Evolutionary conservation across 2,888 invertebrate species (phyloP), one percentile per base, ranked within the genome.

Genomic region (Mythimna pallens): DNA sequence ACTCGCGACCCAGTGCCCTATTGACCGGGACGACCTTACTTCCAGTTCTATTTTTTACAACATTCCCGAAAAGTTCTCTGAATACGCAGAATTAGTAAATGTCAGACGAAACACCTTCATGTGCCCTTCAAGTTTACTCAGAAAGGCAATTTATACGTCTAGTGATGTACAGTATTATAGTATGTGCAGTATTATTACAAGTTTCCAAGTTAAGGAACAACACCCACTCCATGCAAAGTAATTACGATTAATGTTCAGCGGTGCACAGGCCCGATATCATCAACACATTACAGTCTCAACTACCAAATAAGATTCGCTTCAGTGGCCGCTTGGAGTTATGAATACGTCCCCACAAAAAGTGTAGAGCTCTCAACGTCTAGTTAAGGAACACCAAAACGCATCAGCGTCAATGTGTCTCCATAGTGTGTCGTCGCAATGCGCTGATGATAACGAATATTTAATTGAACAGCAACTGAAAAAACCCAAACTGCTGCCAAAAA

Each of bases 61-160:
- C 14, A 59, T 63, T 73, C 79, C 80, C 58, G 77, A 80, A 82
- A 78, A 78, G 71, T 70, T 73, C 61, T 79, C 76, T 59, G 68
- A 80, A 74, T 80, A 73, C 65, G 68, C 63, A 71, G 71, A 78
- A 64, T 76, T 72, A 67, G 65, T 80, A 80, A 85, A 82, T 85
- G 86, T 82, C 83, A 80, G 76, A 81, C 81, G 65, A 73, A 82
- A 83, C 88, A 88, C 87, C 85, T 89, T 85, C 81, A 82, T 10
- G 65, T 81, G 78, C 80, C 89, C 87, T 89, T 82, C 74, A 76
- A 68, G 71, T 70, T 65, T 22, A 58, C 65, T 61, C 36, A 61
- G 62, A 80, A 73, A 61, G 64, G 68, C 54, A 70, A 82, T 76
- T 73, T 73, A 75, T 62, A 68, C 67, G 65, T 62, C 54, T 58